Conservation (phyloP, 2,888 invertebrate genomes). For the Notodonta dromedarius region DNA sequence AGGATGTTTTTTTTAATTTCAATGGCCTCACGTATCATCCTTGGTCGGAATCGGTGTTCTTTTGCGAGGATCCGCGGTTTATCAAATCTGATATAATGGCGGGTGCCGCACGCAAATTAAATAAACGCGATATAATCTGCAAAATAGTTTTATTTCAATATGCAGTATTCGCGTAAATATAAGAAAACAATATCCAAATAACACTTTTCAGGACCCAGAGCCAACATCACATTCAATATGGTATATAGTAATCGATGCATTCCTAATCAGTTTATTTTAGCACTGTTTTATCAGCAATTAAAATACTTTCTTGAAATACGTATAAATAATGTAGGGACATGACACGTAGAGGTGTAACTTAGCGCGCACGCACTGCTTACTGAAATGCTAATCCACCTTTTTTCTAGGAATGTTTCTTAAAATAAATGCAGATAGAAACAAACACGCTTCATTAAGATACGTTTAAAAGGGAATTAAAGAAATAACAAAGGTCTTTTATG, state of each 20-base stretch:
- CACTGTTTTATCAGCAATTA: conserved; percentile 20
- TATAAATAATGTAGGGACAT: conserved; percentile 32
- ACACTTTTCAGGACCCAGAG: too few species aligned
- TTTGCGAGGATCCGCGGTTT: too few species aligned
- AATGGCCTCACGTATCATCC: too few species aligned
- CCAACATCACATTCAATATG: not conserved
- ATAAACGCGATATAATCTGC: too few species aligned
- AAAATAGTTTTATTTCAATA: too few species aligned
- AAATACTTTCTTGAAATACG: conserved; percentile 21
- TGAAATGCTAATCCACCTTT: conserved; percentile 25
- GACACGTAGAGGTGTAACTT: conserved; percentile 21
- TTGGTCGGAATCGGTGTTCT: too few species aligned
- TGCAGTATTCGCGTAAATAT: too few species aligned
- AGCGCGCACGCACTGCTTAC: conserved; percentile 24
- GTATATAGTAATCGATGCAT: not conserved
- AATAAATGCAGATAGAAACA: conserved; percentile 12
- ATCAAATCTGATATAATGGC: too few species aligned
- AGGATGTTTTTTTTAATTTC: too few species aligned
- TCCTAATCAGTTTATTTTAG: not conserved
- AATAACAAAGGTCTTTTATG: not conserved
- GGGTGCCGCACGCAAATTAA: too few species aligned
- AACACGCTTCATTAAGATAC: conserved; percentile 8
- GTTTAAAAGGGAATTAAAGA: conserved; percentile 4
- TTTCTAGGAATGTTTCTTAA: conserved; percentile 14
- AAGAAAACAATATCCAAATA: too few species aligned